Conservation (phyloP, 2,888 invertebrate genomes). For the Diabrotica balteata region DNA sequence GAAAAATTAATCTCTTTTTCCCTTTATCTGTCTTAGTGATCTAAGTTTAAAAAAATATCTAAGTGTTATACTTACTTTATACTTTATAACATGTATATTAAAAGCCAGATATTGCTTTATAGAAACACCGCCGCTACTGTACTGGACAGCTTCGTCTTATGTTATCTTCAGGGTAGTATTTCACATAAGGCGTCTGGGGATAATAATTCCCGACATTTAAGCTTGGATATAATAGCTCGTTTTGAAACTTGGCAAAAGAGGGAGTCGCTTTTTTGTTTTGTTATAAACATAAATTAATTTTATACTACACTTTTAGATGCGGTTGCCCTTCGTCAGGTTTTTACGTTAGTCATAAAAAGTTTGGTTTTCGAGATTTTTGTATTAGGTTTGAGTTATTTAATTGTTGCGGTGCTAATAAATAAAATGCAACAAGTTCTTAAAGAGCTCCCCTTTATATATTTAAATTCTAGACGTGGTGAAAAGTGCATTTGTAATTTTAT, state of each 20-base stretch:
- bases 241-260: slow-evolving; percentile 44
- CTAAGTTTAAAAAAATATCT: too few relatives aligned
- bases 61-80: too few relatives aligned
- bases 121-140: not conserved
- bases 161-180: slow-evolving; percentile 43
- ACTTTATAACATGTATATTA: too few relatives aligned
- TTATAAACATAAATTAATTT: slow-evolving; percentile 58
- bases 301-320: slow-evolving; percentile 18
- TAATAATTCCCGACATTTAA: slow-evolving; percentile 48
- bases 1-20: too few relatives aligned
- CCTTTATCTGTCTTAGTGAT: too few relatives aligned
- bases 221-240: slow-evolving; percentile 44
- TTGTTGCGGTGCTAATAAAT: too few relatives aligned
- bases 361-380: not conserved
- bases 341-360: slow-evolving; percentile 7
- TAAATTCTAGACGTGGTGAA: too few relatives aligned
- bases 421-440: too few relatives aligned
- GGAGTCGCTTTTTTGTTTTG: slow-evolving; percentile 51
- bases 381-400: too few relatives aligned
- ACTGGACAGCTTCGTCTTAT: slow-evolving; percentile 32
- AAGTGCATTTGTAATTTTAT: too few relatives aligned
- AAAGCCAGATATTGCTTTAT: too few relatives aligned
- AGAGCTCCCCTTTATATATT: too few relatives aligned
- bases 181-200: slow-evolving; percentile 43
- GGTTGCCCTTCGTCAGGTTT: slow-evolving; percentile 2